Evolutionary conservation across 2,113 vertebrate genomes (phyloP), one percentile per base, ranked within the genome.

Genomic region (Maccullochella peelii): DNA sequence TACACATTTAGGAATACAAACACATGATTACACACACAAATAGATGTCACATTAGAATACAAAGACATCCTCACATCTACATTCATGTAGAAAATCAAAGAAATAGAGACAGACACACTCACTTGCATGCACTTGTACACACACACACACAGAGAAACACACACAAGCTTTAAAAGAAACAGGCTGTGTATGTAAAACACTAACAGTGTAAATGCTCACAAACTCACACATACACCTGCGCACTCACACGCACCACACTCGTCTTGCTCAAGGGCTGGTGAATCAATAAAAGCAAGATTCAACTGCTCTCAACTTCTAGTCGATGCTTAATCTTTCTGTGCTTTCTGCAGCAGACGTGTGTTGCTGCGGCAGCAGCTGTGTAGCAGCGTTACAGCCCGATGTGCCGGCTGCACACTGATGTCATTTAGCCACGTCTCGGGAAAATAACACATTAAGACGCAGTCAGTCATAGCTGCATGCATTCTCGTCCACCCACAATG

Each of bases 261-360:
- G 42, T 40, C 11, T 27, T 9, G 54, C 65, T 73, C 38, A 49
- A 38, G n/a, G 65, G 50, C 65, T 30, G 25, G 12, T 1, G 44
- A 73, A 73, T 86, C 80, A 65, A 86, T 86, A 73, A 70, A 67
- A 78, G 80, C 25, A 23, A 10, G 52, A 71, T 69, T 63, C 59
- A 54, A 58, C 82, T 63, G 21, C 44, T 80, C 50, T 36, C 54
- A 71, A 58, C 61, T 73, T 82, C 42, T 12, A 71, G 55, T 79
- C 36, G 16, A 50, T 79, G 84, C 74, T 65, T 25, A 62, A 67
- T 82, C 47, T 66, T 0, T 47, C 27, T 25, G 49, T 57, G 70
- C 72, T 73, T 80, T 69, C 33, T 68, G 72, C 52, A 20, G 71
- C 16, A 57, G 63, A 44, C 14, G 42, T 36, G 49, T 52, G 54